Percentiles rank a stretch among this genome's conserved stretches.
These are phyloP conservation scores for Eonycteris spelaea DNA, from an alignment of 2,113 vertebrate genomes.

Conservation along the genomic window DNA sequence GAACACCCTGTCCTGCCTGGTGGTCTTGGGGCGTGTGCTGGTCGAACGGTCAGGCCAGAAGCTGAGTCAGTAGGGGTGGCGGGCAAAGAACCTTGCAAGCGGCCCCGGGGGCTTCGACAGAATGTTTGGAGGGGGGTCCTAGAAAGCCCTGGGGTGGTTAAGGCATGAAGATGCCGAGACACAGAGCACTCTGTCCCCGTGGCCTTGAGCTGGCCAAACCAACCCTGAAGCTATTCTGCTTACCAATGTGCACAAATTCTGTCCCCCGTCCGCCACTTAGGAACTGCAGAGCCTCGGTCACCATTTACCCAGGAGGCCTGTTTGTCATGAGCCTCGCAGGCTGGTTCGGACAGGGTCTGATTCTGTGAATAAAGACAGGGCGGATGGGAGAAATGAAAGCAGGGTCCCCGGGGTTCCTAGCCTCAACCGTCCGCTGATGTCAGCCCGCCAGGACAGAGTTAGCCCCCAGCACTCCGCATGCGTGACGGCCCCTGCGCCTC, in stretches of 20 bases:
- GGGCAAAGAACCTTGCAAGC: not conserved
- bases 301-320: not conserved
- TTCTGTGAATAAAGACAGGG: not conserved
- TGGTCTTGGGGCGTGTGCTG: not conserved
- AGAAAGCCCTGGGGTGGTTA: not conserved
- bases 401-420: not conserved
- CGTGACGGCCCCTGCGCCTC: not conserved
- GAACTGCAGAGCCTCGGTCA: not conserved
- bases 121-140: not conserved
- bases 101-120: not conserved
- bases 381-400: not conserved
- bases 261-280: not conserved
- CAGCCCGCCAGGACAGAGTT: not conserved
- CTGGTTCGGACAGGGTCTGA: not conserved
- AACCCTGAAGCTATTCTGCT: not conserved
- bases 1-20: not conserved
- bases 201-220: not conserved
- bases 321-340: not conserved
- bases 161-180: not conserved
- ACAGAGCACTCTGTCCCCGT: not conserved
- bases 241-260: not conserved
- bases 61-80: not conserved
- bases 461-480: not conserved
- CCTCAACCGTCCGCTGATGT: not conserved
- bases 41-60: not conserved